Conservation (phyloP, 2,113 vertebrate genomes). For the Numenius arquata region DNA sequence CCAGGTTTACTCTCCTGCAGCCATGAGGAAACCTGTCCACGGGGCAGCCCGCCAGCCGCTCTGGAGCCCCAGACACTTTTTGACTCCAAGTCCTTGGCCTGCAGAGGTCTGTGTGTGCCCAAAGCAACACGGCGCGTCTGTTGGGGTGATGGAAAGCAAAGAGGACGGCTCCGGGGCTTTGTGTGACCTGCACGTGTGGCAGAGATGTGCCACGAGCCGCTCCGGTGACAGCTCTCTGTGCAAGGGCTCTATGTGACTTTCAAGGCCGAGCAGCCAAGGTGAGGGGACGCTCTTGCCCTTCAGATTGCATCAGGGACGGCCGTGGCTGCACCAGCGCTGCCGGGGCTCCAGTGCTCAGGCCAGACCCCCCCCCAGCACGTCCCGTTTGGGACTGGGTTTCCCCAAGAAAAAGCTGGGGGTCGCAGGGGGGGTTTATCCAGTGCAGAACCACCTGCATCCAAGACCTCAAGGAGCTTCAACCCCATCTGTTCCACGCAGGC, state of each 20-base stretch:
- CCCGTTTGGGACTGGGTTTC: not conserved
- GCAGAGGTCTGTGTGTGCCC: not conserved
- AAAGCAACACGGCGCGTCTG: not conserved
- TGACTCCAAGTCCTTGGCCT: not conserved
- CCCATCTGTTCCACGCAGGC: not conserved
- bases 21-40: not conserved
- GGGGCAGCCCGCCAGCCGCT: not conserved
- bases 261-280: not conserved
- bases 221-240: not conserved
- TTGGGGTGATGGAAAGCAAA: not conserved
- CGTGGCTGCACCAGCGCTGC: not conserved
- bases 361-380: not conserved
- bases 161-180: not conserved
- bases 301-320: not conserved
- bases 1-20: not conserved
- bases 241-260: not conserved
- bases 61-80: fast-evolving
- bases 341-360: not conserved
- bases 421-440: not conserved
- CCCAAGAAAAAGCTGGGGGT: not conserved
- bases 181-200: fast-evolving
- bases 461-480: not conserved
- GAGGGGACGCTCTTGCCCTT: not conserved
- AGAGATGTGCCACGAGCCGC: not conserved
- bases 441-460: fast-evolving